These are phyloP conservation scores for Zapus hudsonius DNA, from an alignment of 2,113 vertebrate species.

Conservation along the genomic window DNA sequence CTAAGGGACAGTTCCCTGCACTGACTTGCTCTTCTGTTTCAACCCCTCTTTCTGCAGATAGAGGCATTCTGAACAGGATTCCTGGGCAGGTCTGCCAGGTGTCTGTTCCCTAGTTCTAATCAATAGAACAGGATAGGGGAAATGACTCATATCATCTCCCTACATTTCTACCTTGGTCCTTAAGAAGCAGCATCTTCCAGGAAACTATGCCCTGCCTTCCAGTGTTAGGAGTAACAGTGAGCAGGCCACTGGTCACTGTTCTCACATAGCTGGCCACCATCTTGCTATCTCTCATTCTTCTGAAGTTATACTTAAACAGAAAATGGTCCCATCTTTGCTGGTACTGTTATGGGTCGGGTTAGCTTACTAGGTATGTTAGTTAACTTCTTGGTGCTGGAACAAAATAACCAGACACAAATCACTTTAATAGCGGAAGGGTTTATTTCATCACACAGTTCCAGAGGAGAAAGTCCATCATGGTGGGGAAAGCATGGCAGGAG, in stretches of 20 bases:
- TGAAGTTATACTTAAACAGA: neutral
- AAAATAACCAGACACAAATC: too few species aligned
- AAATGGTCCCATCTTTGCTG: neutral
- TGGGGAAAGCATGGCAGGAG: too few species aligned
- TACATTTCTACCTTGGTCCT: neutral
- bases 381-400: too few species aligned
- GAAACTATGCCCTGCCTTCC: neutral
- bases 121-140: neutral
- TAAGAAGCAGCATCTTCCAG: neutral
- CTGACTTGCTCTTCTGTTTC: neutral
- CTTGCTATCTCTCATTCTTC: neutral
- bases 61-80: neutral
- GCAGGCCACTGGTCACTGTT: neutral
- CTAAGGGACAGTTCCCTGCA: rapidly evolving
- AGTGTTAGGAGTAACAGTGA: neutral
- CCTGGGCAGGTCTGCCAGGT: neutral
- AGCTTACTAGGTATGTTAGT: neutral
- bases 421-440: too few species aligned
- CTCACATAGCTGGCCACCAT: neutral
- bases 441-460: too few species aligned
- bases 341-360: rapidly evolving
- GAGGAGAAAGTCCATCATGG: too few species aligned
- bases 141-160: neutral
- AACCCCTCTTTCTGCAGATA: neutral
- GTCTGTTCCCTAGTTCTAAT: neutral